Percentiles rank a stretch among this genome's conserved stretches.
phyloP scores from a whole-genome alignment of 1,140 invertebrate genomes.

The Euschistus heros region DNA sequence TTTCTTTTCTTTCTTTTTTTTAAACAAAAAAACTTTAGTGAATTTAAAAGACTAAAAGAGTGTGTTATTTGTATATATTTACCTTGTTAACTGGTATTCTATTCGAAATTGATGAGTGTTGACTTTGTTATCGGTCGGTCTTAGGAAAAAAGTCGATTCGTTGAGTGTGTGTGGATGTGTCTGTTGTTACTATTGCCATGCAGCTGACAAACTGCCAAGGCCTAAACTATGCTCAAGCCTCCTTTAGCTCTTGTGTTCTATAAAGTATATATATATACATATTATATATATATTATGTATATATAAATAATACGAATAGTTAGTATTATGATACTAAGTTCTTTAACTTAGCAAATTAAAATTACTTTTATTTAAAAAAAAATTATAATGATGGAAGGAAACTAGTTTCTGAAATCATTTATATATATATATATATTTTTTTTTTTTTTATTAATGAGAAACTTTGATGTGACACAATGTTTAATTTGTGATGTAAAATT shows the following conservation, averaged over 20 bases:
- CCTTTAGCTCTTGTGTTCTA: not conserved
- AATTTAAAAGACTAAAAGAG: too few species aligned
- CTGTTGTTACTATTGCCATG: conserved; percentile 6
- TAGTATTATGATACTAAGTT: conserved; percentile 3
- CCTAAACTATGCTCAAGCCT: conserved; percentile 16
- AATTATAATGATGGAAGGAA: not conserved
- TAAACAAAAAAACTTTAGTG: too few species aligned
- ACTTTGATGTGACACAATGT: conserved; percentile 3
- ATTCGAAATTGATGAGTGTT: too few species aligned
- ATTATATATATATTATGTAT: not conserved
- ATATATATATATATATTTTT: not conserved
- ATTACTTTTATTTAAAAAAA: not conserved
- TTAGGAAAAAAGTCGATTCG: too few species aligned
- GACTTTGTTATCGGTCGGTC: too few species aligned
- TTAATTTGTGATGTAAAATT: conserved; percentile 13
- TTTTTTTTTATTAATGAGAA: conserved; percentile 7
- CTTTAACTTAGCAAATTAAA: conserved; percentile 7
- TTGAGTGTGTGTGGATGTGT: not conserved
- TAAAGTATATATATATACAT: not conserved
- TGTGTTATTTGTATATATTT: too few species aligned
- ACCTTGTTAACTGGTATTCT: too few species aligned
- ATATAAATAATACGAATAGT: not conserved
- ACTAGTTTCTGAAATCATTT: not conserved
- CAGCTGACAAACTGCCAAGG: conserved; percentile 12
- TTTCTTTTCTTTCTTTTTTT: too few species aligned